Base-by-base conservation (phyloP, 2,113 vertebrate genomes). In the Pseudopodoces humilis region DNA sequence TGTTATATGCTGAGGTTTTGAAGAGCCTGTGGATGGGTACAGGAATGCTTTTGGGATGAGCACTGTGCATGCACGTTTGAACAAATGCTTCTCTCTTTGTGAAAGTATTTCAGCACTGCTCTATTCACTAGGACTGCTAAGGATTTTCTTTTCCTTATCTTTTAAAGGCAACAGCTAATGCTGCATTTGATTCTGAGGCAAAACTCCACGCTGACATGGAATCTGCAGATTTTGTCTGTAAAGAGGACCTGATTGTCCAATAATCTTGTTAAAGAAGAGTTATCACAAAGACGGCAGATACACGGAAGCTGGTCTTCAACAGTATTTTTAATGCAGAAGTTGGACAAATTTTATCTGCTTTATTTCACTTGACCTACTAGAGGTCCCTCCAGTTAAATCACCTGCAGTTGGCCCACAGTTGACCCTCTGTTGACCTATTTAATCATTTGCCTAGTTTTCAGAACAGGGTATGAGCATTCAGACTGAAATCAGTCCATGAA, bases 381-480 rank as follows among this genome's bases (percentile, higher is more conserved):
- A 83, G 75, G 68, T 68, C 60, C 67, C 71, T 72, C 74, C 68
- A n/a, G 88, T 74, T 93, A 88, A 86, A 88, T 81, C 81, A 75
- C 69, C 96, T 96, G 83, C 90, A 95, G 83, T 31, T 96, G 92
- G 74, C 95, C 84, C 83, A 43, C 31, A 74, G 89, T 72, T 96
- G 96, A 96, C 78, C 93, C 78, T 95, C 83, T 83, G 79, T 92
- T 94, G 95, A 90, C 90, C 95, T 86, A 65, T 82, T 95, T 86
- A 95, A 93, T 93, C 41, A 59, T 91, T 83, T 68, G 68, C 91
- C 60, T 67, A 39, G 77, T 76, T 83, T 94, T 83, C 52, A 79
- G 91, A 94, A 86, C 83, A 95, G 89, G 84, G 94, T 95, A 74
- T 74, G 77, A 95, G 76, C 92, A 46, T 13, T 82, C 77, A 79